Base-by-base conservation (phyloP, 2,113 vertebrate species). In the Sander lucioperca region DNA sequence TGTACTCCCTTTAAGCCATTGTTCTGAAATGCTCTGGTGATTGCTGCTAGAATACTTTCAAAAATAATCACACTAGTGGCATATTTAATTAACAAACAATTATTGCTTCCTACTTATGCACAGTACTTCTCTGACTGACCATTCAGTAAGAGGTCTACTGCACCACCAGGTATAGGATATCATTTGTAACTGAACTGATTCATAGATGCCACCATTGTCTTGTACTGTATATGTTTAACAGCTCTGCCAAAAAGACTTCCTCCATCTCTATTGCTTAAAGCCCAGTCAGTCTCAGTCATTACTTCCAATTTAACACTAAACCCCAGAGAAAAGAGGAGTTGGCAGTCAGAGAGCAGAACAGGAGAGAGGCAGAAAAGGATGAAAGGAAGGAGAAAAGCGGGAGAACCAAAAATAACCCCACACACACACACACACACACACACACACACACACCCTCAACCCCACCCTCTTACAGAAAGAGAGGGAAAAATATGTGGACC, bases 371-470 rank as follows among this genome's bases (percentile, higher is more conserved):
- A 85, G 79, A 86, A 87, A 54, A 84, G 79, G 77, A 90, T 92
- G 84, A 91, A 90, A 88, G 81, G 86, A 90, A 76, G 61, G 62
- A 89, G 85, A 79, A 86, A 84, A 85, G 74, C 59, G 54, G 68
- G 78, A 90, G 84, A 89, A 77, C 80, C 84, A 89, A 90, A 89
- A 93, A 90, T 85, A 92, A 89, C 57, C 53, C 25, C 15, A 25
- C 25, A 25, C 25, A 25, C 25, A 25, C 25, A 25, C 25, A 25
- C 25, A 25, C 2, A 25, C 25, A 25, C 50, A 4, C 51, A 51
- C 51, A 56, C 65, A 68, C 75, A 74, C 61, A 30, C 64, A 71
- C 59, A 75, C 53, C 58, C 81, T 75, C 79, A 83, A 74, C 76
- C 66, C 87, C 89, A 86, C 85, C 87, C 86, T 85, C 83, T 79